Evolutionary conservation across 2,113 vertebrate genomes (phyloP).

Genomic region (Bothrops jararaca): DNA sequence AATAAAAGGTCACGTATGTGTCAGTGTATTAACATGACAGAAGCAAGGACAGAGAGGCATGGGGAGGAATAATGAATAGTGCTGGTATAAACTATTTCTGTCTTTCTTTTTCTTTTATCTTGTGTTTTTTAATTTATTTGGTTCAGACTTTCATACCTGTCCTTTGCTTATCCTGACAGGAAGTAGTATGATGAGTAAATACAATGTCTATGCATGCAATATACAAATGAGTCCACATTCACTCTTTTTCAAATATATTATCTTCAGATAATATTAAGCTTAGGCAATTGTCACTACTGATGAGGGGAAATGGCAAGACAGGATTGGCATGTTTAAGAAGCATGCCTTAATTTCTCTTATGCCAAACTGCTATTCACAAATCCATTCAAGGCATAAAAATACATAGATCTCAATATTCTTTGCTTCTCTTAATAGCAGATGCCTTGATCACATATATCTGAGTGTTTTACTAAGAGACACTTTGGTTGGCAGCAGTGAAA

Average conservation of each 20-base stretch:
- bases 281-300: background rate
- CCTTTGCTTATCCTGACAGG: background rate
- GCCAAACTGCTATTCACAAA: background rate
- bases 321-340: background rate
- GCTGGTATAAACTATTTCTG: background rate
- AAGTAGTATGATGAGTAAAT: background rate
- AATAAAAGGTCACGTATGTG: background rate
- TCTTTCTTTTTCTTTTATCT: background rate
- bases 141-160: background rate
- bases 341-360: background rate
- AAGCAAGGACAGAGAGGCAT: background rate
- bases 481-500: background rate
- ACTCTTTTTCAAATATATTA: background rate
- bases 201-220: background rate
- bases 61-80: background rate
- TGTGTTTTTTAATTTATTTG: background rate
- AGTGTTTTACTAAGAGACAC: background rate
- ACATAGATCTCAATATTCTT: background rate
- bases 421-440: background rate
- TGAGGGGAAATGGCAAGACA: background rate
- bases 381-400: background rate
- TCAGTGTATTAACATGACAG: background rate
- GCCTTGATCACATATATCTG: background rate
- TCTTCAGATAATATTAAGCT: background rate
- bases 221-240: background rate